Base-by-base conservation (phyloP, 92 coral and sea anemone species). In the Montipora capitata region DNA sequence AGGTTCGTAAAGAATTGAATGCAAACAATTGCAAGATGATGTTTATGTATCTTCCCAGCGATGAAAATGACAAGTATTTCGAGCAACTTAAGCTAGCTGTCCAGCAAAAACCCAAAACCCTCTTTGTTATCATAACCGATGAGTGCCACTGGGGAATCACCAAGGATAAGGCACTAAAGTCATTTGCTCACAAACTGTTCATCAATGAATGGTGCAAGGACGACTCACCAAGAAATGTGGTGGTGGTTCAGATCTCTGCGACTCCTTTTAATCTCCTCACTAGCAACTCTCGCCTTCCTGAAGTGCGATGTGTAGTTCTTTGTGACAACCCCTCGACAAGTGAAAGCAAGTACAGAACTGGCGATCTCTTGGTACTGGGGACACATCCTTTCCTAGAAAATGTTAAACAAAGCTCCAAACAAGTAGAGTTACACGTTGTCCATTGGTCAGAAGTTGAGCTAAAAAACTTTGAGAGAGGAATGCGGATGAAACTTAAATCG, bases 71-170 rank as follows among this genome's bases (percentile, higher is more conserved):
- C 13, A 76, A 12, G 14, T 80, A 89, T 14, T 86, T 82, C 43
- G 42, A 89, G 1, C 41, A 84, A 10, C 80, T 89, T 1, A 57
- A 61, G 54, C 6, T 70, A 39, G 71, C 58, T 35, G 87, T 89
- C 58, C 67, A 67, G 2, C 76, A 61, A 77, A 76, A 70, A 3
- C 93, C 93, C 5, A 44, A 38, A 7, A 89, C 93, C 0, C 69
- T 89, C 3, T 89, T 89, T 49, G 67, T 78, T 80, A 76, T 89
- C 45, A 39, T 89, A 49, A 89, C 89, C 3, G 93, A 89, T 57
- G 93, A 89, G 42, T 89, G 93, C 54, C 93, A 89, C 16, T 89
- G 93, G 89, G 93, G 89, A 68, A 89, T 89, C 12, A 59, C 89
- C 10, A 76, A 51, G 14, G 89, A 86, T 40, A 73, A 71, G 42